Base-by-base conservation (phyloP, 2,113 vertebrate species). In the Piprites chloris region DNA sequence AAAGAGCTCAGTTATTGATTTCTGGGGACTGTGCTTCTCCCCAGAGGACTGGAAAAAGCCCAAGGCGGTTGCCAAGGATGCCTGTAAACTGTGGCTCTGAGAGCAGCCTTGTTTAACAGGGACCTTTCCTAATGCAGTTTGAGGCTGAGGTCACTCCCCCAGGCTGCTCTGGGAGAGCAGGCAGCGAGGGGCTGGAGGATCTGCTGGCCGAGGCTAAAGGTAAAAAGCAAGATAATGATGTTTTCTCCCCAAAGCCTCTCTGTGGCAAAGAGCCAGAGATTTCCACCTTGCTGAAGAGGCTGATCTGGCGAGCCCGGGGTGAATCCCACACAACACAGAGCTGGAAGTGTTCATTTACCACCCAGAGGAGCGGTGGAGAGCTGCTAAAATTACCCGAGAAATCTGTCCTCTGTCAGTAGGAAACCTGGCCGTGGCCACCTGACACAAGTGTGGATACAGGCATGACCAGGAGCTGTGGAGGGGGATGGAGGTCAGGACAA, bases 11-110 rank as follows among this genome's bases (percentile, higher is more conserved):
- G 85, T 66, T 80, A 96, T 92, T 96, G 95, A 94, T 95, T 94
- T 69, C 79, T 92, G 88, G 88, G 85, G 88, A 6, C 95, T 80
- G 37, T 81, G 89, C 74, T 72, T 86, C 91, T 95, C 94, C 95
- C 93, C 28, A 61, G 89, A 95, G 93, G 90, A 67, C 96, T 93
- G 94, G 95, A 93, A 93, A 30, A 44, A 95, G 91, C 93, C 94
- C 96, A 96, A 67, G 93, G 94, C 7, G 2, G 93, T 93, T 96
- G 94, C 96, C 94, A 89, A 44, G 96, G 96, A 83, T 44, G 79
- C 59, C 61, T 90, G 83, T 47, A 90, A 89, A 84, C 79, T 55
- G 83, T 71, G 79, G 47, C 89, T 95, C 90, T 84, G 85, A 77
- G 85, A 93, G 32, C 55, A 84, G 79, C 83, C 63, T 71, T 86